Base-by-base conservation (phyloP, 2,113 vertebrate species). In the Ciconia boyciana region DNA sequence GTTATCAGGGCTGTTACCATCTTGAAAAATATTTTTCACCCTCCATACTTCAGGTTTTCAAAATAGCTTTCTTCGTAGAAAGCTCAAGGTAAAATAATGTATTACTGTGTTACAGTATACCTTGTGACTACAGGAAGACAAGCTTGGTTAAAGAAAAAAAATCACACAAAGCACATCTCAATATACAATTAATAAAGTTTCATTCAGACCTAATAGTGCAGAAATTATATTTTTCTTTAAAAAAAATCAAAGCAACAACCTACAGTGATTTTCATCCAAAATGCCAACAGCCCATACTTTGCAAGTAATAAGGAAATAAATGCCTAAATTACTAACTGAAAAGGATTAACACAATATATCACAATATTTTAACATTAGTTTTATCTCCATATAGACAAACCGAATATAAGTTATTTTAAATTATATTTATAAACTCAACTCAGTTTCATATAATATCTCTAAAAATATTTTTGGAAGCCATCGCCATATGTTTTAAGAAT, bases 41-140 rank as follows among this genome's bases (percentile, higher is more conserved):
- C 90, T 97, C 94, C 94, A 34, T 94, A 87, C 95, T 97, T 96
- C 93, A 98, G 91, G 94, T 93, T 96, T 98, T 95, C 97, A 93
- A 94, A 98, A 97, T 95, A 97, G 98, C 98, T 98, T 99, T 98
- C 98, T 98, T 97, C 93, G 95, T 96, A 98, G 98, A 99, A 98
- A 99, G 98, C 98, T 98, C 97, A 98, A 98, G 97, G 98, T 97
- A 96, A 98, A 98, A 98, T 94, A 98, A 98, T 92, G 97, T 98
- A 97, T 97, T 97, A 98, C 97, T 97, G 98, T 99, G 98, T 98
- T 98, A 98, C 98, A 98, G 98, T 98, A 98, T 98, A 98, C 98
- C 98, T 98, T 98, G 98, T 98, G 98, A 99, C 98, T 97, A 98
- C 98, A 99, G 99, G 99, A 99, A 99, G 99, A 99, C 98, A 98